These are phyloP conservation scores for Aptenodytes forsteri DNA, from an alignment of 2,113 vertebrate species.

Conservation along the genomic window DNA sequence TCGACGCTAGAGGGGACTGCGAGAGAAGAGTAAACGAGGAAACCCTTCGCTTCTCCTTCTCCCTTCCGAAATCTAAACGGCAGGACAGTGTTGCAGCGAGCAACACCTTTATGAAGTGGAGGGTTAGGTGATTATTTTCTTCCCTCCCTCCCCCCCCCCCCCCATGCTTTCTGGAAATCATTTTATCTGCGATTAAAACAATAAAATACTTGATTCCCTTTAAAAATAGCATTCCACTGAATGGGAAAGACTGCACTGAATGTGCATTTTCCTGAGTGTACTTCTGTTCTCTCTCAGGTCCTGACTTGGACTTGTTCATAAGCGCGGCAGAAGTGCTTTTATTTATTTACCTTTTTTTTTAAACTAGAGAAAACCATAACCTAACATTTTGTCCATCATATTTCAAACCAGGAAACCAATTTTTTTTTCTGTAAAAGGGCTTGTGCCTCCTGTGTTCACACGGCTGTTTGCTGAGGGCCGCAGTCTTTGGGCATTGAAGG, in stretches of 20 bases:
- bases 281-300: not conserved
- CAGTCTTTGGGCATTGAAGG: conserved; percentile 99
- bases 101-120: not conserved
- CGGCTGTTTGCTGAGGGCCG: conserved; percentile 95
- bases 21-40: not conserved
- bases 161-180: not conserved
- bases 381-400: not conserved
- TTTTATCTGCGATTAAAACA: not conserved
- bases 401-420: conserved; percentile 44
- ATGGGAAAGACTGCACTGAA: not conserved
- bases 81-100: not conserved
- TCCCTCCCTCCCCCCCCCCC: accelerated
- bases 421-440: conserved; percentile 80
- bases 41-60: not conserved
- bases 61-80: not conserved
- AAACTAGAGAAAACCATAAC: not conserved
- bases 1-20: conserved; percentile 51
- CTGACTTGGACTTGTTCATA: not conserved
- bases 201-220: not conserved
- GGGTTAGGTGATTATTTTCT: not conserved
- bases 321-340: not conserved
- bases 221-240: not conserved
- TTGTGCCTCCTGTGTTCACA: conserved; percentile 81
- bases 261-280: not conserved
- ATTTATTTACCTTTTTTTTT: not conserved